Percentiles rank a stretch among this genome's conserved stretches.
These are phyloP conservation scores for Siniperca obscura DNA, from an alignment of 2,797 vertebrate genomes.

Conservation along the genomic window DNA sequence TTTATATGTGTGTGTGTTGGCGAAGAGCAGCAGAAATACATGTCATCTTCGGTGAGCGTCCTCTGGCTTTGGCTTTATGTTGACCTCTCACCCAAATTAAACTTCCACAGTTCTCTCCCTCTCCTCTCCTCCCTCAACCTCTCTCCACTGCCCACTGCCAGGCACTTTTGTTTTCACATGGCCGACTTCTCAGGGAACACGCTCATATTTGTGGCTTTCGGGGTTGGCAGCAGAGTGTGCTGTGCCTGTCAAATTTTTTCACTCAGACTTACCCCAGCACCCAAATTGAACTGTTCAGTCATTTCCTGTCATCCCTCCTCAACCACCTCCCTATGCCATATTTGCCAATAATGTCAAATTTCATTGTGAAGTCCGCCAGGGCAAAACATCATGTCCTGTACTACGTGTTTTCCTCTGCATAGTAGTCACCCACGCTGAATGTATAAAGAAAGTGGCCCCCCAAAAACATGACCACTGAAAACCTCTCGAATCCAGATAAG, in stretches of 20 bases:
- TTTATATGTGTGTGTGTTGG: slow-evolving; percentile 45
- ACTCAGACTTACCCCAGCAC: slow-evolving; percentile 77
- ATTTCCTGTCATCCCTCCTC: slow-evolving; percentile 75
- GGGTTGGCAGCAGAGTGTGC: slow-evolving; percentile 80
- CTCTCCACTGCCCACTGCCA: slow-evolving; percentile 77
- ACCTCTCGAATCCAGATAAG: slow-evolving; percentile 52
- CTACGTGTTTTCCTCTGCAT: slow-evolving; percentile 23
- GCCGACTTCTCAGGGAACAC: slow-evolving; percentile 84
- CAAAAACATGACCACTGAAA: slow-evolving; percentile 44
- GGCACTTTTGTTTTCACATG: slow-evolving; percentile 84
- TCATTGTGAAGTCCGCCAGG: slow-evolving; percentile 46
- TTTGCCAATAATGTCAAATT: slow-evolving; percentile 71
- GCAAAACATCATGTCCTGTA: slow-evolving; percentile 44
- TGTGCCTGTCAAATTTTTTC: slow-evolving; percentile 79
- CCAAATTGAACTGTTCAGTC: slow-evolving; percentile 81
- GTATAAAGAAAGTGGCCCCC: slow-evolving; percentile 22
- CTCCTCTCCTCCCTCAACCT: slow-evolving; percentile 66
- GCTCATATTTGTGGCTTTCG: slow-evolving; percentile 86
- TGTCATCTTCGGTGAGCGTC: slow-evolving; percentile 55
- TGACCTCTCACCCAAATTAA: slow-evolving; percentile 87
- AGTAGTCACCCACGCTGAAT: slow-evolving; percentile 20
- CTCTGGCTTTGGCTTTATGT: slow-evolving; percentile 69
- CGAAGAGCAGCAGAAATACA: slow-evolving; percentile 45
- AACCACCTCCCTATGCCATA: slow-evolving; percentile 60
- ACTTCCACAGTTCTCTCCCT: slow-evolving; percentile 75